These are phyloP conservation scores for Eilema depressum DNA, from an alignment of 2,888 invertebrate genomes.

Conservation along the genomic window DNA sequence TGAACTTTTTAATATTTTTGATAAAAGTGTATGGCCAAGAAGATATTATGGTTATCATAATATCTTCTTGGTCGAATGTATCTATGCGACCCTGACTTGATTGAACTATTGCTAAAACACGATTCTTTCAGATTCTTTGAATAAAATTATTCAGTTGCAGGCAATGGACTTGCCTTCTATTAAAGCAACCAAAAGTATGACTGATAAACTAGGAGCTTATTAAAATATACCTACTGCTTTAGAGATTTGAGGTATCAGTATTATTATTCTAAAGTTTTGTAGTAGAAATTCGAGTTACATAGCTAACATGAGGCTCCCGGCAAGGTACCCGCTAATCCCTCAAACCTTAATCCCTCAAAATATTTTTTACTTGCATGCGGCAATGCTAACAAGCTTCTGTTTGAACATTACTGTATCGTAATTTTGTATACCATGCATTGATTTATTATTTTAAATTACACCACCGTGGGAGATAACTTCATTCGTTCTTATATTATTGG, in stretches of 20 bases:
- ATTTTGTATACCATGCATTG: constrained; percentile 59
- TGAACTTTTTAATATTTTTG: too few species aligned
- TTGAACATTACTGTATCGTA: constrained; percentile 56
- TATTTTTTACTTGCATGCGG: constrained; percentile 41
- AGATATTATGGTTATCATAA: too few species aligned
- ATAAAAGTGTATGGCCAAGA: too few species aligned
- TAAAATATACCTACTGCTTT: not conserved
- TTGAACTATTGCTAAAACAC: too few species aligned
- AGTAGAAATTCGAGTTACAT: not conserved
- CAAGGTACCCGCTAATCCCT: constrained; percentile 21
- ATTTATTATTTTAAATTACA: constrained; percentile 66
- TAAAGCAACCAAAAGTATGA: too few species aligned
- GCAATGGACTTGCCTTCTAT: not conserved
- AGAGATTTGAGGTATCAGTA: not conserved
- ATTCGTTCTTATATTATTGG: constrained; percentile 46
- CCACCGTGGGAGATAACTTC: constrained; percentile 47
- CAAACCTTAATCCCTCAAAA: constrained; percentile 25
- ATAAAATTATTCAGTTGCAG: not conserved
- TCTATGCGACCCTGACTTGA: too few species aligned
- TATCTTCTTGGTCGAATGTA: too few species aligned
- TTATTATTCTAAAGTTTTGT: not conserved
- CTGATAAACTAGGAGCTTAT: too few species aligned
- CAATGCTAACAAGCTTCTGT: constrained; percentile 56
- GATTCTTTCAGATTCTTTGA: too few species aligned
- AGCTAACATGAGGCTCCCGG: not conserved